Percentiles rank a stretch among this genome's conserved stretches.
These are phyloP conservation scores for Dicrurus megarhynchus DNA, from an alignment of 2,113 vertebrate genomes.

Conservation along the genomic window DNA sequence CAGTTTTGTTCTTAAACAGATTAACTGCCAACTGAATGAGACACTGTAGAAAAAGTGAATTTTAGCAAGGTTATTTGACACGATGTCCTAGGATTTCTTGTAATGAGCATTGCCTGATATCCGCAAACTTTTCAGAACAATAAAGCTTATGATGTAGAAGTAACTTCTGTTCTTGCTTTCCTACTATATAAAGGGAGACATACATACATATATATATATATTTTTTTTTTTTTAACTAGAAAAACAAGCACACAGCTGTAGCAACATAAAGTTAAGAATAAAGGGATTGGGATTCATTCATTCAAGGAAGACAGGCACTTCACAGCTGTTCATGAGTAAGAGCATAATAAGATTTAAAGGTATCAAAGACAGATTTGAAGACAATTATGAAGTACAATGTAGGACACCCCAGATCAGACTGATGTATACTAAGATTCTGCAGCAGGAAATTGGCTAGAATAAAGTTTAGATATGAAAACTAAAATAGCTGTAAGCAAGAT, in stretches of 20 bases:
- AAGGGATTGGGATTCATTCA: not conserved
- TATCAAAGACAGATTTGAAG: not conserved
- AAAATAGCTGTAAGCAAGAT: not conserved
- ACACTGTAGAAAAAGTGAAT: not conserved
- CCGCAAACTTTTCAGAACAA: not conserved
- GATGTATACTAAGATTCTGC: not conserved
- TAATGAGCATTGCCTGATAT: not conserved
- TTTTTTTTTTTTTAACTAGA: not conserved
- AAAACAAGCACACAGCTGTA: not conserved
- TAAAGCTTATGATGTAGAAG: not conserved
- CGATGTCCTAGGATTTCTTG: not conserved
- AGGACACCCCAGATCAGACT: not conserved
- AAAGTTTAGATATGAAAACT: not conserved
- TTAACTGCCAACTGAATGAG: not conserved
- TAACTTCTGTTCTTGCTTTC: not conserved
- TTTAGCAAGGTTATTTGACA: not conserved
- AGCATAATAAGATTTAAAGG: not conserved
- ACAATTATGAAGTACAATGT: not conserved
- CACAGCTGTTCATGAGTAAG: not conserved
- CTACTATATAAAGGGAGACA: not conserved
- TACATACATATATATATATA: too few species aligned
- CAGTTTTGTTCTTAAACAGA: not conserved
- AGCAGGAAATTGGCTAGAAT: not conserved
- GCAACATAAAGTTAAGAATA: not conserved
- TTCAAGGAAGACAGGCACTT: not conserved